Percentiles rank a stretch among this genome's conserved stretches.
Evolutionary conservation across 2,113 vertebrate species (phyloP).

Genomic region (Cathartes aura): DNA sequence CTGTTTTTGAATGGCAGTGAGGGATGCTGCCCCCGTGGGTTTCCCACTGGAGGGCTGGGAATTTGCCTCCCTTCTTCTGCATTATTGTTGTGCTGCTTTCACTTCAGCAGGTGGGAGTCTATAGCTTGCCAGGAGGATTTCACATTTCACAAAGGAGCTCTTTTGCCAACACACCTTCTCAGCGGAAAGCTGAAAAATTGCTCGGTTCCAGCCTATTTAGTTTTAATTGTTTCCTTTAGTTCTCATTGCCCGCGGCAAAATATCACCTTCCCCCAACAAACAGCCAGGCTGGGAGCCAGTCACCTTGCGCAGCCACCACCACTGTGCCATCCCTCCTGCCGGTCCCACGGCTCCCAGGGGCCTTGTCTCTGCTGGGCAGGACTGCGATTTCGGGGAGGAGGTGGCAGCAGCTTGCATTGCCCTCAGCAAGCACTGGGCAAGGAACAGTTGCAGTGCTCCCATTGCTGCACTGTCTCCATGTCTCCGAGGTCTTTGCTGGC

Average conservation of each 20-base stretch:
- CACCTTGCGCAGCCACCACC: background rate
- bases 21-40: rapidly evolving
- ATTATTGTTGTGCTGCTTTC: background rate
- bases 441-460: background rate
- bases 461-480: background rate
- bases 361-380: background rate
- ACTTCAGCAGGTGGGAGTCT: background rate
- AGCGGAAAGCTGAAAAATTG: background rate
- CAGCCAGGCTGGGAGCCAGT: background rate
- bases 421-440: background rate
- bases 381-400: background rate
- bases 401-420: background rate
- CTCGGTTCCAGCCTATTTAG: conserved; percentile 8
- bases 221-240: conserved; percentile 49
- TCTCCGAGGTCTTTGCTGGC: background rate
- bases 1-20: rapidly evolving
- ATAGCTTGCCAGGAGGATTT: background rate
- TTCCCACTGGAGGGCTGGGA: background rate
- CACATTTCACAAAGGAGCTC: background rate
- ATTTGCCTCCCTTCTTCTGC: background rate
- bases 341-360: rapidly evolving
- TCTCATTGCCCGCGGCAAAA: background rate
- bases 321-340: background rate
- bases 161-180: background rate
- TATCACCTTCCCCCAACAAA: background rate